phyloP scores from a whole-genome alignment of 2,888 invertebrate genomes.

The Coremacera marginata region DNA sequence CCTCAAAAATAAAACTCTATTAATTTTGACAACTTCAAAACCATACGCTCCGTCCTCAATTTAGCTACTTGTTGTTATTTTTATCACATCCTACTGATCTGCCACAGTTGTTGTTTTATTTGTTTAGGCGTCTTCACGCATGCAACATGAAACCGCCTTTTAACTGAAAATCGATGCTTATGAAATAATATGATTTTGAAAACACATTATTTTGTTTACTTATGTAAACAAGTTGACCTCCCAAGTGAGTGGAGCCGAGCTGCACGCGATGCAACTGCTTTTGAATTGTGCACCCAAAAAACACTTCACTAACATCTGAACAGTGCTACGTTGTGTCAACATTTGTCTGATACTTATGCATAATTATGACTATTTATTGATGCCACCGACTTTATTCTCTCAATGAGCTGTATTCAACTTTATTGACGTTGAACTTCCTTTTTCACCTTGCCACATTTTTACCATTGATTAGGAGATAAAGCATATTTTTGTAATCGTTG shows the following conservation, averaged over 20 bases:
- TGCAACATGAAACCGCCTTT: slow-evolving; percentile 19
- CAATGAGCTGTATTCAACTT: background rate
- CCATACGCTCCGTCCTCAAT: background rate
- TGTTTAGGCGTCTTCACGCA: slow-evolving; percentile 12
- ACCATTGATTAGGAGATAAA: background rate
- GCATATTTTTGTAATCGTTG: too few species aligned
- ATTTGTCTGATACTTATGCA: background rate
- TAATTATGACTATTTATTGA: background rate
- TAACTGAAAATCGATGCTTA: background rate
- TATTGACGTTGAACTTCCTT: background rate
- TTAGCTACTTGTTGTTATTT: background rate
- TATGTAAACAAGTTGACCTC: slow-evolving; percentile 34
- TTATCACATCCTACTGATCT: slow-evolving; percentile 9
- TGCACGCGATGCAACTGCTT: background rate
- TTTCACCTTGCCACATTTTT: background rate
- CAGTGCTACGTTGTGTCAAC: background rate
- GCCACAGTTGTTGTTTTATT: slow-evolving; percentile 33
- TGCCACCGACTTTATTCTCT: slow-evolving; percentile 7
- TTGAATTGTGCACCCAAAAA: background rate
- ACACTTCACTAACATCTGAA: background rate
- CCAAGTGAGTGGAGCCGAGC: slow-evolving; percentile 9
- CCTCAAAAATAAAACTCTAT: background rate
- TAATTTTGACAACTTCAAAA: slow-evolving; percentile 29
- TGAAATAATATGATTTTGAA: background rate
- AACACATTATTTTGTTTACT: background rate